A percentile compares a stretch with the other conserved stretches of the same genome.
Conservation (phyloP, 2,113 vertebrate genomes). For the Macaca nemestrina region DNA sequence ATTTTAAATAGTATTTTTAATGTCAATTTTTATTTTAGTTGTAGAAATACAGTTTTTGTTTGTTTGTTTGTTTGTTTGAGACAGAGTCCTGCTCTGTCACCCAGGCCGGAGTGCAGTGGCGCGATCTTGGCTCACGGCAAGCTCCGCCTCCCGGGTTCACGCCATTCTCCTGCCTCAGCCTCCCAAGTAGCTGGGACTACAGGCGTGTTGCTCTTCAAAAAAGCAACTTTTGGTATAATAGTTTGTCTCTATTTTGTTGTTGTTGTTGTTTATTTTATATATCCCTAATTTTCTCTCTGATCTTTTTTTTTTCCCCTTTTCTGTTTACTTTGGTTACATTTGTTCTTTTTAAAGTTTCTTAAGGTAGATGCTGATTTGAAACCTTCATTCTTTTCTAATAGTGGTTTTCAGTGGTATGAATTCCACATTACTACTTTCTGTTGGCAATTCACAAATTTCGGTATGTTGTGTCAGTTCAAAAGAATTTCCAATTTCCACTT, state of each 20-base stretch:
- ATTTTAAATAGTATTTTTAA: no score
- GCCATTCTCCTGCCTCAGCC: no score
- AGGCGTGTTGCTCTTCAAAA: no score
- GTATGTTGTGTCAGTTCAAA: neutral
- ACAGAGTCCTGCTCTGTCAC: fast-evolving
- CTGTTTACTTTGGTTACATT: neutral
- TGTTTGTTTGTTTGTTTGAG: no score
- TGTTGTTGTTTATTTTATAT: neutral
- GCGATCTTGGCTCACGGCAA: no score
- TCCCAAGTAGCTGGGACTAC: no score
- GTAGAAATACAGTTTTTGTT: no score
- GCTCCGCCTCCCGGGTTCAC: no score
- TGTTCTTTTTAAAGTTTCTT: neutral
- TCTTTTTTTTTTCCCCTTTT: neutral
- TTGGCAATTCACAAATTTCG: neutral
- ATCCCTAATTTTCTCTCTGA: neutral
- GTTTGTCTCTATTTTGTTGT: neutral
- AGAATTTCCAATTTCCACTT: neutral
- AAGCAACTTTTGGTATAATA: no score
- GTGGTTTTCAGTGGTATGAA: neutral
- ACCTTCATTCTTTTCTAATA: neutral
- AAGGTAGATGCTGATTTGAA: neutral
- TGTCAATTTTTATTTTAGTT: no score
- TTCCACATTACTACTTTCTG: neutral
- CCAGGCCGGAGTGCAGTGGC: no score